Conservation (phyloP, 2,888 invertebrate genomes). For the Melipona beecheii region DNA sequence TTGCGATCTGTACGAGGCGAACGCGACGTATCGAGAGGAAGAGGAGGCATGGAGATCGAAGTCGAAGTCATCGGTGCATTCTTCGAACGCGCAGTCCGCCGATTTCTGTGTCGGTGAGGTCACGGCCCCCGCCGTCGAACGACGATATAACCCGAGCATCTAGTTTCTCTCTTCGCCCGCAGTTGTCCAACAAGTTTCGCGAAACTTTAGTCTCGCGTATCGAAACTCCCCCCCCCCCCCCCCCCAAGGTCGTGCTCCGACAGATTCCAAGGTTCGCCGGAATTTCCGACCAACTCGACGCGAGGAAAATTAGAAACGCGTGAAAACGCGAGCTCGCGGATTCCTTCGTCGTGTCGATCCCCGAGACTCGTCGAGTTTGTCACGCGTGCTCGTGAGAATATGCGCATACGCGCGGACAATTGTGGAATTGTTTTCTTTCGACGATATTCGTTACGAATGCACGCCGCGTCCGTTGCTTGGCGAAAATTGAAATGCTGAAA, state of each 20-base stretch:
- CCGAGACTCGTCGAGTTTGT: not conserved
- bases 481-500: no score
- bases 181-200: slow-evolving; percentile 66
- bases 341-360: slow-evolving; percentile 1
- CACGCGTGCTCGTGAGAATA: not conserved
- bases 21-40: not conserved
- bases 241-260: slow-evolving; percentile 58
- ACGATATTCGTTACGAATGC: not conserved
- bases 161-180: slow-evolving; percentile 29
- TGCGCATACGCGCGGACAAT: not conserved
- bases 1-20: not conserved
- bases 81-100: not conserved
- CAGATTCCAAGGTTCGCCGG: slow-evolving; percentile 43
- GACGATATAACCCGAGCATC: slow-evolving; percentile 38
- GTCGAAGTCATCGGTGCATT: no score
- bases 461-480: not conserved
- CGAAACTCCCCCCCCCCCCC: slow-evolving; percentile 9
- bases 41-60: not conserved
- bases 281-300: slow-evolving; percentile 42
- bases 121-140: slow-evolving; percentile 48
- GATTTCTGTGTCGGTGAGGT: slow-evolving; percentile 54
- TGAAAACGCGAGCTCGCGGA: slow-evolving; percentile 29
- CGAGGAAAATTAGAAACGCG: slow-evolving; percentile 31
- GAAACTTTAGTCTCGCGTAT: slow-evolving; percentile 59
- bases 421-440: no score